A percentile compares a stretch with the other conserved stretches of the same genome.
Conservation (phyloP, 2,113 vertebrate species). For the Echinops telfairi region DNA sequence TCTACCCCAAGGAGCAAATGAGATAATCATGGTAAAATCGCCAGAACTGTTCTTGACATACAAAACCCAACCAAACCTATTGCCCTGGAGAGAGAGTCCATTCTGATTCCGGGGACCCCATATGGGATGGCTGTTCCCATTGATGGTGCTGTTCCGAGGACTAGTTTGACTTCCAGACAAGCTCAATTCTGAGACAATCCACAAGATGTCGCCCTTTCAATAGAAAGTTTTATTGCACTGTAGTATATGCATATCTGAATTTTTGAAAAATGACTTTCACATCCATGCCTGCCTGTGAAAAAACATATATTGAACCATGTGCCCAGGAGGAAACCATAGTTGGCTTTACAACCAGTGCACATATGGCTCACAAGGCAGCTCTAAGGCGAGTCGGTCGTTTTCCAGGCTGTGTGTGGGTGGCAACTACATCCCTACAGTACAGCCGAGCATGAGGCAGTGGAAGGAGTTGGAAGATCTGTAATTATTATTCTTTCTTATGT, state of each 20-base stretch:
- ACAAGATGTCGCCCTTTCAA: slow-evolving; percentile 79
- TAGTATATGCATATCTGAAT: slow-evolving; percentile 43
- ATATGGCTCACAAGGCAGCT: slow-evolving; percentile 64
- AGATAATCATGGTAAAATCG: slow-evolving; percentile 22
- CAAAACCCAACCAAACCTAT: neutral
- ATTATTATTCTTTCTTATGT: slow-evolving; percentile 60
- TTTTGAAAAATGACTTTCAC: slow-evolving; percentile 77
- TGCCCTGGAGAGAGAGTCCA: neutral
- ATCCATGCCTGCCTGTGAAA: slow-evolving; percentile 60
- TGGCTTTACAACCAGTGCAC: slow-evolving; percentile 45
- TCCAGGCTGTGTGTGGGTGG: slow-evolving; percentile 61
- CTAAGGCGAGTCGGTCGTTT: slow-evolving; percentile 56
- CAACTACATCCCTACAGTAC: neutral
- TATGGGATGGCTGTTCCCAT: neutral
- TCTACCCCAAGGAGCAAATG: neutral
- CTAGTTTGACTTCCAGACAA: slow-evolving; percentile 17
- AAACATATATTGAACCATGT: slow-evolving; percentile 78
- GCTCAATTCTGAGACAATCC: slow-evolving; percentile 74
- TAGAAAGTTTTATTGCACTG: slow-evolving; percentile 41
- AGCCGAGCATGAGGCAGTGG: slow-evolving; percentile 43
- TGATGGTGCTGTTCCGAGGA: neutral
- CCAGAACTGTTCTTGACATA: neutral
- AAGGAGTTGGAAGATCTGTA: slow-evolving; percentile 55
- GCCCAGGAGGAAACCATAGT: slow-evolving; percentile 67
- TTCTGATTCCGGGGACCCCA: neutral